Conservation (phyloP, 2,113 vertebrate species). For the Chroicocephalus ridibundus region DNA sequence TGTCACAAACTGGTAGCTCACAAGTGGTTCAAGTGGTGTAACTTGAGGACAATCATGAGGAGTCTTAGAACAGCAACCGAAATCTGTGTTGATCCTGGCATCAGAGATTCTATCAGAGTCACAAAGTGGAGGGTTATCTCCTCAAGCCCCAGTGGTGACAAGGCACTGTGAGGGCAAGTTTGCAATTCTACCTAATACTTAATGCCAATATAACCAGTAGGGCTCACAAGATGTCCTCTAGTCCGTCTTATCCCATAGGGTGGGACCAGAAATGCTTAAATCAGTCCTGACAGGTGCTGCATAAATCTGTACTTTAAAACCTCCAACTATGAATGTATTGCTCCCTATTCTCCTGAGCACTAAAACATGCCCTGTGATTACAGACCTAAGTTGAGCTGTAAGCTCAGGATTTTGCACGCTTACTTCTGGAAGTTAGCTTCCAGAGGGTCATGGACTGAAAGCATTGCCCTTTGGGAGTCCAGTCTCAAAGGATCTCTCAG, state of each 20-base stretch:
- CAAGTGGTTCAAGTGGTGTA: not conserved
- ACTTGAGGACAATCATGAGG: not conserved
- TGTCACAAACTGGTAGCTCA: not conserved
- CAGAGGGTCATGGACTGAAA: not conserved
- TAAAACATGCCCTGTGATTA: not conserved
- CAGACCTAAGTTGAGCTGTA: not conserved
- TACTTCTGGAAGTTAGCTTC: not conserved
- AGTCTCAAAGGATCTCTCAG: not conserved
- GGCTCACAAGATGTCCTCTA: not conserved
- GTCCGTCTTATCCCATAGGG: not conserved
- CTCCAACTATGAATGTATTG: not conserved
- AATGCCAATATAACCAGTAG: not conserved
- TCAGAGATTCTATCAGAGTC: not conserved
- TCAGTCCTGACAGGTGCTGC: not conserved
- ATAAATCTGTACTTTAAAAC: not conserved
- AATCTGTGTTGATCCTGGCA: not conserved
- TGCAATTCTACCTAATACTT: not conserved
- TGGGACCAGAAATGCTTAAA: not conserved
- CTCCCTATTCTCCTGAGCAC: not conserved
- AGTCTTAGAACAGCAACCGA: not conserved
- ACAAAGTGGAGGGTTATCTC: not conserved
- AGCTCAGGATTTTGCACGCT: not conserved
- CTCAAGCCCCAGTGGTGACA: not conserved
- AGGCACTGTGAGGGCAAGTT: not conserved
- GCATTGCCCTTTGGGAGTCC: not conserved